A percentile compares a stretch with the other conserved stretches of the same genome.
Evolutionary conservation across 2,888 invertebrate species (phyloP).

Genomic region (Oligia strigilis): DNA sequence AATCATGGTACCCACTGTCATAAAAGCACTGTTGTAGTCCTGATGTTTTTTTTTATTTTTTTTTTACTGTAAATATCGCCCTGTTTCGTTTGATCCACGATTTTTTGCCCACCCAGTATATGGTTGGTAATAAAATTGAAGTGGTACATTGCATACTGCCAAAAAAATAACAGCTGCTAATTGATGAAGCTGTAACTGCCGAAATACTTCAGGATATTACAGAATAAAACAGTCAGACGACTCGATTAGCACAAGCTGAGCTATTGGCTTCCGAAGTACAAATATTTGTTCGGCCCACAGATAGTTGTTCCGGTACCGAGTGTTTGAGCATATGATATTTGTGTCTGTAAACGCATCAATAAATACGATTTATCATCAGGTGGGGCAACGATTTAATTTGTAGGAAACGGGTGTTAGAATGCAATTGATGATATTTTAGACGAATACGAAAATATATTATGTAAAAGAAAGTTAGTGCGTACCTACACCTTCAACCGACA

Average conservation of each 20-base stretch:
- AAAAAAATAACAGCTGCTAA: too few species aligned
- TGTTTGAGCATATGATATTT: conserved; percentile 20
- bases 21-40: too few species aligned
- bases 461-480: too few species aligned
- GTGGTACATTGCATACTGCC: not conserved
- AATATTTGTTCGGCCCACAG: conserved; percentile 21
- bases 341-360: conserved; percentile 1
- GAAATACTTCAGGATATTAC: not conserved
- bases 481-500: too few species aligned
- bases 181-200: not conserved
- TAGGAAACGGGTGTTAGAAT: not conserved
- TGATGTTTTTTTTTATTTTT: too few species aligned
- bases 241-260: not conserved
- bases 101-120: too few species aligned
- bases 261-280: not conserved
- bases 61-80: too few species aligned
- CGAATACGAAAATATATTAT: not conserved
- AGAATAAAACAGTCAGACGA: not conserved
- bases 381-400: not conserved
- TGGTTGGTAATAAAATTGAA: not conserved
- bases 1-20: too few species aligned
- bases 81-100: too few species aligned
- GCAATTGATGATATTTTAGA: not conserved
- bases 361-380: not conserved
- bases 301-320: conserved; percentile 9